phyloP scores from a whole-genome alignment of 2,113 vertebrate genomes.

The Apistogramma diplotaenia region DNA sequence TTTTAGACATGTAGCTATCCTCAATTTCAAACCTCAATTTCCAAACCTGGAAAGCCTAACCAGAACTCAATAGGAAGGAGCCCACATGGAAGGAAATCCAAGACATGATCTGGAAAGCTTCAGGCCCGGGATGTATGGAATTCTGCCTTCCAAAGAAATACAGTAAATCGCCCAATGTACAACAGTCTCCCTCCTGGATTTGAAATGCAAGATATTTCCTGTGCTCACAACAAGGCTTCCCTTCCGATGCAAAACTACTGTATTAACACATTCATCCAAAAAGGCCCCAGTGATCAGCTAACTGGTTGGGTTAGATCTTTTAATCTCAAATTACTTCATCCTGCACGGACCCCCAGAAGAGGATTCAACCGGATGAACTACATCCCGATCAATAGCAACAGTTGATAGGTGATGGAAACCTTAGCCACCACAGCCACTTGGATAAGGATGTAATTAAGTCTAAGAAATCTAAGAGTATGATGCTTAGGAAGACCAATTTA shows the following conservation, averaged over 20 bases:
- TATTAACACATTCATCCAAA: background rate
- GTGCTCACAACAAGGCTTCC: background rate
- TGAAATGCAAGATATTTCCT: background rate
- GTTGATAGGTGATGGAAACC: background rate
- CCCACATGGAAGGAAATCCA: background rate
- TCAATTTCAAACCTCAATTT: background rate
- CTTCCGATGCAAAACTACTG: background rate
- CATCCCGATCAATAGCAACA: background rate
- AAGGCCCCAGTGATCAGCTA: background rate
- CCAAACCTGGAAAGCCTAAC: background rate
- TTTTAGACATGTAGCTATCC: background rate
- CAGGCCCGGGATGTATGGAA: no score
- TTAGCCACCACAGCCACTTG: background rate
- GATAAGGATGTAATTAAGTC: background rate
- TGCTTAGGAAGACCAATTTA: no score
- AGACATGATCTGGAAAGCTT: background rate
- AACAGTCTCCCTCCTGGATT: background rate
- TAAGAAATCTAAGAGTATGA: background rate
- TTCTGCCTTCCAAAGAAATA: background rate
- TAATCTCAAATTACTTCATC: no score
- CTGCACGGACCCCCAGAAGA: no score
- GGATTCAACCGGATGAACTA: background rate
- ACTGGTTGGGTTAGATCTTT: background rate
- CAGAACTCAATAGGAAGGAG: background rate
- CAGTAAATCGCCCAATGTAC: background rate